Conservation (phyloP, 2,797 vertebrate genomes). For the Spondyliosoma cantharus region DNA sequence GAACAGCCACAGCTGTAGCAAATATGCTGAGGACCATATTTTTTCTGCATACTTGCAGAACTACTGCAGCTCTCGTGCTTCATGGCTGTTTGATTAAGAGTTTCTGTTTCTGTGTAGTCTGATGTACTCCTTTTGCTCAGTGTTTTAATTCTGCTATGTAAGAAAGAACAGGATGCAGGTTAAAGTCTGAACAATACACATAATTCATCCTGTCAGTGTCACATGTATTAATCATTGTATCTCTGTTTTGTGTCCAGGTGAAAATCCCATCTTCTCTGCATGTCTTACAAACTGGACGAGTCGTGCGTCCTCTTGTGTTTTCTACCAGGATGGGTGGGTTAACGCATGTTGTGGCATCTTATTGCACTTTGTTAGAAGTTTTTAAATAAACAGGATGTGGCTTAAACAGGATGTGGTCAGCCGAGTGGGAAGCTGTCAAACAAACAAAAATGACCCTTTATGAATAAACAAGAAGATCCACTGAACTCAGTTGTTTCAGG, state of each 20-base stretch:
- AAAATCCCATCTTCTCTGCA: conserved; percentile 30
- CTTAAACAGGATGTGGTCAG: conserved; percentile 40
- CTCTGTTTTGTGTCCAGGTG: conserved; percentile 61
- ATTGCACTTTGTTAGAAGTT: conserved; percentile 7
- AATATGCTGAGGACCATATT: conserved; percentile 23
- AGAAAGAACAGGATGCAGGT: not conserved
- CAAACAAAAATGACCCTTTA: conserved; percentile 8
- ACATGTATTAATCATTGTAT: conserved; percentile 4
- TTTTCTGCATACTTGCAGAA: conserved; percentile 43
- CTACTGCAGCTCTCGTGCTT: conserved; percentile 21
- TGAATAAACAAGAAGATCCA: not conserved
- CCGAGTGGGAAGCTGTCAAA: conserved; percentile 25
- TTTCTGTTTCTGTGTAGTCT: conserved; percentile 17
- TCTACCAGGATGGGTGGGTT: conserved; percentile 1
- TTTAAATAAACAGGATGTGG: conserved; percentile 42
- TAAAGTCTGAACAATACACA: not conserved
- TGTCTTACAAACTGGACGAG: conserved; percentile 28
- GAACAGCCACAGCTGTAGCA: conserved; percentile 29
- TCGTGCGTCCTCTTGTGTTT: conserved; percentile 26
- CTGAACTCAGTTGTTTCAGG: not conserved
- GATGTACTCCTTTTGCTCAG: not conserved
- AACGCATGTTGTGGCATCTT: conserved; percentile 49
- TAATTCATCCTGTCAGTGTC: not conserved
- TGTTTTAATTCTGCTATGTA: not conserved
- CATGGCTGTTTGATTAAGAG: conserved; percentile 23